These are phyloP conservation scores for human (Homo sapiens) DNA, from an alignment of 2,113 vertebrate genomes.

Conservation along the genomic window GRCh38 chr7:51620001-51620500, in stretches of 20 bases:
- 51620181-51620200: neutral
- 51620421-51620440: neutral
- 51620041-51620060: neutral
- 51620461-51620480: neutral
- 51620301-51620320: neutral
- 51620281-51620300: neutral
- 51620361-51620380: neutral
- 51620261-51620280: neutral
- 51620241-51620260: neutral
- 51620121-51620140: neutral
- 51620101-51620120: neutral
- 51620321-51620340: neutral
- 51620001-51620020: neutral
- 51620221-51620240: neutral
- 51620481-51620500: neutral
- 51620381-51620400: neutral
- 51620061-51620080: neutral
- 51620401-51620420: neutral
- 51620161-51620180: neutral
- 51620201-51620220: neutral
- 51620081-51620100: fast-evolving
- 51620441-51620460: neutral
- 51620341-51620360: neutral
- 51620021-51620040: neutral
- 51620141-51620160: neutral